phyloP scores from a whole-genome alignment of 2,113 vertebrate genomes.

The Pteronura brasiliensis region DNA sequence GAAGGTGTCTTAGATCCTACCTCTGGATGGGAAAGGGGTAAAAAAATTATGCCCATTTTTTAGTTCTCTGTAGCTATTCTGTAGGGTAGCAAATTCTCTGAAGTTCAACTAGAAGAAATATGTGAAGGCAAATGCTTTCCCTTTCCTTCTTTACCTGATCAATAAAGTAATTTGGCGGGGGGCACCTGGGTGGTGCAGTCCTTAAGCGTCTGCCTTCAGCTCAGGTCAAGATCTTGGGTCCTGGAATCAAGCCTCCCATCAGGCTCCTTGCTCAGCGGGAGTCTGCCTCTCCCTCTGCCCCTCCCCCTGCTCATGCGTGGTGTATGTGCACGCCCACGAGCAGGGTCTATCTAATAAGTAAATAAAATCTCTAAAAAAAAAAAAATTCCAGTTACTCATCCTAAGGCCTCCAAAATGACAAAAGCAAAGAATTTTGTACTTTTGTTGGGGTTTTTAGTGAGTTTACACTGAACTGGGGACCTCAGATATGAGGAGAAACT shows the following conservation, averaged over 20 bases:
- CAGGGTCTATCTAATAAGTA: neutral
- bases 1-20: neutral
- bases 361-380: neutral
- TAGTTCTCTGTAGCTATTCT: neutral
- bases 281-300: neutral
- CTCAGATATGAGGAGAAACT: neutral
- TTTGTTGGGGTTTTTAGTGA: neutral
- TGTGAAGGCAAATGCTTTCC: neutral
- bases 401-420: slow-evolving; percentile 3
- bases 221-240: neutral
- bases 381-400: neutral
- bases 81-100: neutral
- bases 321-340: too few relatives aligned
- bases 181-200: neutral
- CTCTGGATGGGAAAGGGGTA: neutral
- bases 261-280: neutral
- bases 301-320: neutral
- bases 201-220: neutral
- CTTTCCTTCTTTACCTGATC: neutral
- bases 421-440: neutral
- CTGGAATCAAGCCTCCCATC: neutral
- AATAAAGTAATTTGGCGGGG: neutral
- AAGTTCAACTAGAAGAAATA: slow-evolving; percentile 6
- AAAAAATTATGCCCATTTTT: neutral
- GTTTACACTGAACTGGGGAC: neutral